Evolutionary conservation across 2,113 vertebrate genomes (phyloP).

Genomic region (Herpailurus yagouaroundi): DNA sequence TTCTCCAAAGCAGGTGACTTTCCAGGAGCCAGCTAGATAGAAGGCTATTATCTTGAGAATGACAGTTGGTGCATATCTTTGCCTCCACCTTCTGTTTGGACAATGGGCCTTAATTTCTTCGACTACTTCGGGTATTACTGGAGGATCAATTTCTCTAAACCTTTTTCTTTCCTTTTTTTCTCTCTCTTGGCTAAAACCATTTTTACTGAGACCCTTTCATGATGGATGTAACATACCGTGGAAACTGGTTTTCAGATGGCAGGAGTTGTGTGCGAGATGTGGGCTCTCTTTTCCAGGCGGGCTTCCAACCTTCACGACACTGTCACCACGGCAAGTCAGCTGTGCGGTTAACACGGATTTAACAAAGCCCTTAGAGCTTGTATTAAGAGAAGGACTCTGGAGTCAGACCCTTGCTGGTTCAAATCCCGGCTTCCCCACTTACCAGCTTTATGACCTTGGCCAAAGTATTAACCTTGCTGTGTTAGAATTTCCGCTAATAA

Average conservation of each 20-base stretch:
- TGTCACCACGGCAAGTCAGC: not conserved
- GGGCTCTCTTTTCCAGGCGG: not conserved
- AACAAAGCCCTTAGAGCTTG: not conserved
- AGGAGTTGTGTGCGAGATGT: not conserved
- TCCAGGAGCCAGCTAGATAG: not conserved
- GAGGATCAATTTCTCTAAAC: not conserved
- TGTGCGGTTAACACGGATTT: not conserved
- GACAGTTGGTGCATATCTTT: not conserved
- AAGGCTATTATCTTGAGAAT: not conserved
- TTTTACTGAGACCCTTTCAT: not conserved
- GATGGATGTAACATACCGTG: not conserved
- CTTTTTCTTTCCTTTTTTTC: not conserved
- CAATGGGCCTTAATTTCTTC: conserved; percentile 5
- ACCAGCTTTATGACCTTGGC: not conserved
- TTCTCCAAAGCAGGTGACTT: conserved; percentile 27
- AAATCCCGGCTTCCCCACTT: not conserved
- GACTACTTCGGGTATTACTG: not conserved
- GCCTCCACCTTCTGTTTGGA: conserved; percentile 25
- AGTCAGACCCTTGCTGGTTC: not conserved
- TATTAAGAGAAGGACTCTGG: not conserved
- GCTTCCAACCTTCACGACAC: not conserved
- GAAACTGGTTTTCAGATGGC: not conserved
- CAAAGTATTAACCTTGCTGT: not conserved
- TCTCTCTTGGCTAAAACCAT: not conserved
- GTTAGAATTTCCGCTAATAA: not conserved